Conservation (phyloP, 2,888 invertebrate species). For the Zelleria hepariella region DNA sequence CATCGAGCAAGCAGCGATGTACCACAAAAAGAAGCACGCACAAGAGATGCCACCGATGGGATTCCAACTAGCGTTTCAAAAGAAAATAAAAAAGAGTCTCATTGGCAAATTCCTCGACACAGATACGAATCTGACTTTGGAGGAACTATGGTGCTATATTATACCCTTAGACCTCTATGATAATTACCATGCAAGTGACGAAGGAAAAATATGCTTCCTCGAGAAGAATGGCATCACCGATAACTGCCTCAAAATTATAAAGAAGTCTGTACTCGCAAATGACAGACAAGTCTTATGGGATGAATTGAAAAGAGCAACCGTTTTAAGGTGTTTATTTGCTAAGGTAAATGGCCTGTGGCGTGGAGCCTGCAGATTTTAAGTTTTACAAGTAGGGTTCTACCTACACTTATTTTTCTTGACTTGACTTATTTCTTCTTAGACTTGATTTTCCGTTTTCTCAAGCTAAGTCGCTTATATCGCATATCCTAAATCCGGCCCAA, state of each 20-base stretch:
- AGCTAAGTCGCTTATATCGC: no score
- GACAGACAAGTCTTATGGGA: constrained; percentile 31
- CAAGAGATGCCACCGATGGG: constrained; percentile 23
- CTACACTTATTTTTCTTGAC: no score
- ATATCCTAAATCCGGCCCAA: no score
- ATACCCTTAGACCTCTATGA: constrained; percentile 51
- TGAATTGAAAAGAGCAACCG: constrained; percentile 32
- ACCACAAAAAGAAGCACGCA: constrained; percentile 35
- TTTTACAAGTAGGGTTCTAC: background rate
- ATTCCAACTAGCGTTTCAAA: constrained; percentile 41
- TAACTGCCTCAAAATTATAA: constrained; percentile 36
- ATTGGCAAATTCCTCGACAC: constrained; percentile 40
- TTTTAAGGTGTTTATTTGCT: constrained; percentile 42
- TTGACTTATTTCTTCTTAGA: no score
- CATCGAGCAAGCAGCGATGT: constrained; percentile 30
- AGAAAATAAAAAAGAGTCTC: constrained; percentile 44
- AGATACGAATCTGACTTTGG: constrained; percentile 31
- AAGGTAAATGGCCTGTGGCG: constrained; percentile 24
- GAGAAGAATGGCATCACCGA: constrained; percentile 44
- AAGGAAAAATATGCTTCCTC: constrained; percentile 44
- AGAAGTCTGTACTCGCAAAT: constrained; percentile 30
- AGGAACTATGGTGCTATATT: constrained; percentile 46
- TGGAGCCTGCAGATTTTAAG: background rate
- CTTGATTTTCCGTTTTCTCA: no score
- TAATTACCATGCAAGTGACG: constrained; percentile 40